A percentile compares a stretch with the other conserved stretches of the same genome.
Conservation (phyloP, 2,888 invertebrate species). For the Stramonita haemastoma region DNA sequence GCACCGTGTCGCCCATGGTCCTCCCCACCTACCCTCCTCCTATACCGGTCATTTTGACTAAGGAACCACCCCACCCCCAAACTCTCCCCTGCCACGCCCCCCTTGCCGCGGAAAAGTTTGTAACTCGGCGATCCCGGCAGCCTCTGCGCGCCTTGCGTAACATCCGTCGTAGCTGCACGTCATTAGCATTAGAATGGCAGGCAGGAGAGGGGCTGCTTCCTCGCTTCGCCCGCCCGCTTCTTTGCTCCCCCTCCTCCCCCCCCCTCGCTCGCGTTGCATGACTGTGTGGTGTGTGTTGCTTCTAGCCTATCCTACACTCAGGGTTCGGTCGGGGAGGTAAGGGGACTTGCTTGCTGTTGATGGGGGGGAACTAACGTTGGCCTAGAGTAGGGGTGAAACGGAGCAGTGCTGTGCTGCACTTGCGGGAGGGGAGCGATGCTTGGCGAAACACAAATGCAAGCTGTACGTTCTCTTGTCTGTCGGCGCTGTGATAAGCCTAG, state of each 20-base stretch:
- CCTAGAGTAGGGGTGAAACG: slow-evolving; percentile 8
- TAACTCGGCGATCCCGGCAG: slow-evolving; percentile 38
- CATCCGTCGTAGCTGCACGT: slow-evolving; percentile 36
- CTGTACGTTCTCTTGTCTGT: no score
- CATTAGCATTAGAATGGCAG: slow-evolving; percentile 39
- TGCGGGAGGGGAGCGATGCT: no score
- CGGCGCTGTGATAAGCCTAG: no score
- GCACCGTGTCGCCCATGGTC: neutral
- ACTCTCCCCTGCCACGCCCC: slow-evolving; percentile 37
- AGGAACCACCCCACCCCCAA: neutral
- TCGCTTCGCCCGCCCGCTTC: slow-evolving; percentile 19
- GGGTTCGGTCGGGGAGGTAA: neutral
- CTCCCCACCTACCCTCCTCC: neutral
- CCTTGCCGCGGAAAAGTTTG: slow-evolving; percentile 41
- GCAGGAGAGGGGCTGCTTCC: neutral
- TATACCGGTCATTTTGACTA: slow-evolving; percentile 30
- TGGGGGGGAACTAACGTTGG: neutral
- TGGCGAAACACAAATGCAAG: no score
- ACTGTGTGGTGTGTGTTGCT: neutral
- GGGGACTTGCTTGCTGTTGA: neutral
- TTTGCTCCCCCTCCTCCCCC: no score
- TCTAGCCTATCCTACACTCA: neutral
- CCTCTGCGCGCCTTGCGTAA: slow-evolving; percentile 44
- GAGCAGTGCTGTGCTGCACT: neutral
- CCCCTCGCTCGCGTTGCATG: slow-evolving; percentile 24